These are phyloP conservation scores for Altica lythri DNA, from an alignment of 2,888 invertebrate genomes.

Conservation along the genomic window DNA sequence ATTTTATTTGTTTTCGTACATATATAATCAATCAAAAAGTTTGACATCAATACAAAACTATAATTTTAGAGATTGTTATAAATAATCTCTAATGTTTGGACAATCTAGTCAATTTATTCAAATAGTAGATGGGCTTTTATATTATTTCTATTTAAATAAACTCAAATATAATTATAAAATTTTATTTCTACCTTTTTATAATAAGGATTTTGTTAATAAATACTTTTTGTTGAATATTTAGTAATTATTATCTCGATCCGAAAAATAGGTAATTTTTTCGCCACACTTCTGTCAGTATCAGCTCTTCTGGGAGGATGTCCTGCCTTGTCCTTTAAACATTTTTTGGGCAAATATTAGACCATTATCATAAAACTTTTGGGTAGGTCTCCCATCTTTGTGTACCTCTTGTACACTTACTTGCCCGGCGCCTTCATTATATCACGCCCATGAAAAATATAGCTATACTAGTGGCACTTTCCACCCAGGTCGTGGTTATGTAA, in stretches of 20 bases:
- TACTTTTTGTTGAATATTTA: too few species aligned
- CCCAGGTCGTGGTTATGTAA: too few species aligned
- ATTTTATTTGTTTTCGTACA: background rate
- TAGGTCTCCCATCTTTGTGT: too few species aligned
- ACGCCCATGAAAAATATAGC: too few species aligned
- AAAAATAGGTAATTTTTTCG: background rate
- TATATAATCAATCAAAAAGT: background rate
- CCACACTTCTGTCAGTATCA: background rate
- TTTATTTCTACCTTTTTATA: conserved; percentile 10
- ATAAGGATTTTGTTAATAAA: conserved; percentile 8
- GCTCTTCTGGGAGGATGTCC: too few species aligned
- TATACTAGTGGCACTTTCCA: too few species aligned
- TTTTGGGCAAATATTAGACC: too few species aligned
- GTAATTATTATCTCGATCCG: too few species aligned
- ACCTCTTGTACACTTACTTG: too few species aligned
- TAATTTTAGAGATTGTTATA: background rate
- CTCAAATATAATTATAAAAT: background rate
- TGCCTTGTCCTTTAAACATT: too few species aligned
- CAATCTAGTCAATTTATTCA: conserved; percentile 10
- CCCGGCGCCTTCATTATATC: too few species aligned
- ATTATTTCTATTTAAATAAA: background rate
- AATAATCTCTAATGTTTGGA: background rate
- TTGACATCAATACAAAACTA: background rate
- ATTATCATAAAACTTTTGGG: too few species aligned
- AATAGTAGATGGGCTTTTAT: conserved; percentile 1